A percentile compares a stretch with the other conserved stretches of the same genome.
Evolutionary conservation across 2,113 vertebrate genomes (phyloP).

Genomic region (Pteropus alecto): DNA sequence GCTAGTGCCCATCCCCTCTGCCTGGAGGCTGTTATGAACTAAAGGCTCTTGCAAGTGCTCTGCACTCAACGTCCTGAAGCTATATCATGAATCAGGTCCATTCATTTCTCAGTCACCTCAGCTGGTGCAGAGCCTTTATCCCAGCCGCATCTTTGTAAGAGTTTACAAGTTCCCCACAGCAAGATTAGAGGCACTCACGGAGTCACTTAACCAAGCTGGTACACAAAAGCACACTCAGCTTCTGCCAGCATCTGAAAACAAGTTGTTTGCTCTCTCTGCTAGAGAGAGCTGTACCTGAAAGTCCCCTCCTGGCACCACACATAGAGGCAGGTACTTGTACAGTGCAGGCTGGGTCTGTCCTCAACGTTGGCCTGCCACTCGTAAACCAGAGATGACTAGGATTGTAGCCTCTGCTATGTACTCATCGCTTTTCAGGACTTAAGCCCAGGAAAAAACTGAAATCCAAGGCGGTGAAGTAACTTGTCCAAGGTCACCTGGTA

Average conservation of each 20-base stretch:
- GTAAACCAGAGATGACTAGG: accelerated
- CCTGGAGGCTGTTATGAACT: neutral
- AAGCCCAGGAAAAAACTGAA: neutral
- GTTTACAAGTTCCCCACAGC: constrained; percentile 19
- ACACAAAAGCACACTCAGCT: neutral
- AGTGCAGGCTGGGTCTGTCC: neutral
- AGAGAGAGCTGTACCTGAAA: neutral
- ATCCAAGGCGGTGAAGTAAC: neutral
- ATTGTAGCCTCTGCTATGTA: neutral
- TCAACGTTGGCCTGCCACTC: accelerated
- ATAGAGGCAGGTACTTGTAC: neutral
- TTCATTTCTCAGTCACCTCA: neutral
- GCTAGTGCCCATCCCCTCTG: neutral
- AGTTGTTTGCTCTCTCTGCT: neutral
- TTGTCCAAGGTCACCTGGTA: neutral
- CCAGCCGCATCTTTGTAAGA: neutral
- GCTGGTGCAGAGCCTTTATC: neutral
- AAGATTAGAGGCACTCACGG: neutral
- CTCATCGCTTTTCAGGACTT: neutral
- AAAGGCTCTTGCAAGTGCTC: neutral
- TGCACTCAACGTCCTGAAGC: neutral
- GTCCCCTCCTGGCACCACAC: accelerated
- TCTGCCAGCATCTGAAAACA: neutral
- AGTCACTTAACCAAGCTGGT: neutral
- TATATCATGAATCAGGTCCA: neutral